Conservation (phyloP, 2,113 vertebrate genomes). For the Caracal caracal region DNA sequence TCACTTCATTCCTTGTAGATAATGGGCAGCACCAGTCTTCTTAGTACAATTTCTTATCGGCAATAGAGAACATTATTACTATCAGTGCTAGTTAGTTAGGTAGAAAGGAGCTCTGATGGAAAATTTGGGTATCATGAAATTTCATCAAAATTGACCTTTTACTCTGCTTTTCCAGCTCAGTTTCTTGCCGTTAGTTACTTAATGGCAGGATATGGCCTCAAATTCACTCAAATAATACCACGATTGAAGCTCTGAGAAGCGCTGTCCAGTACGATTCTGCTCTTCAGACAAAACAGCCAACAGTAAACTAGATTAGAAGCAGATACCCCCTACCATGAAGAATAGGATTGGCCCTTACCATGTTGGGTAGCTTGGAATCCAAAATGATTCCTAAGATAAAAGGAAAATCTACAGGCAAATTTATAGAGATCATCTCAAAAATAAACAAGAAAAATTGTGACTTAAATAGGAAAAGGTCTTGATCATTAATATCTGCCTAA, state of each 20-base stretch:
- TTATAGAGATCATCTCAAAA: background rate
- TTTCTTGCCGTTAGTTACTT: background rate
- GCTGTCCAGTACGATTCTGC: background rate
- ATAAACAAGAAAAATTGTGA: background rate
- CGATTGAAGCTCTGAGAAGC: background rate
- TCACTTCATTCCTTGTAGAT: background rate
- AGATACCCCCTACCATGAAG: background rate
- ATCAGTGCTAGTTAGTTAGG: background rate
- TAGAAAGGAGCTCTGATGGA: background rate
- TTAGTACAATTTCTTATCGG: background rate
- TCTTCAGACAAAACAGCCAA: background rate
- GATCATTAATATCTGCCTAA: background rate
- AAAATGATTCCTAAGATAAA: background rate
- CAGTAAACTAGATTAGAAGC: background rate
- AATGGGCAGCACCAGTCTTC: background rate
- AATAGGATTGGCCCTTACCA: background rate
- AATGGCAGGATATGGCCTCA: background rate
- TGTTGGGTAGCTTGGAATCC: background rate
- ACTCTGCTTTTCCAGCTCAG: background rate
- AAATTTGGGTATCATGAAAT: background rate
- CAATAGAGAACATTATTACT: background rate
- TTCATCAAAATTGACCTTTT: background rate
- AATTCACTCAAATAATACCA: background rate
- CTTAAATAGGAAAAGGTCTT: background rate
- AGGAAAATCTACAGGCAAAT: background rate